Base-by-base conservation (phyloP, 2,888 invertebrate genomes). In the Philereme vetulata region DNA sequence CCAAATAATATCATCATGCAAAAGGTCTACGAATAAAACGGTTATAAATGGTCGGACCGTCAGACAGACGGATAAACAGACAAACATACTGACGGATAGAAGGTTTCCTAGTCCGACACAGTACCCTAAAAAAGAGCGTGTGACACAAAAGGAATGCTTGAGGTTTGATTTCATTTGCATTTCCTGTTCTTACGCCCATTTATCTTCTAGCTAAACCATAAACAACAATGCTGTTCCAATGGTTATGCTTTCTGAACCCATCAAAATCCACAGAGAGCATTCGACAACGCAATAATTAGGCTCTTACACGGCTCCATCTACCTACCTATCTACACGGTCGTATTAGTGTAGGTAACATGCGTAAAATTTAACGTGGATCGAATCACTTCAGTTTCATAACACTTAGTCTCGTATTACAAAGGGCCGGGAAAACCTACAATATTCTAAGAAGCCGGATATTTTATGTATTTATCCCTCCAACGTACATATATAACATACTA, bases 311-410 rank as follows among this genome's bases (percentile, higher is more conserved):
- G 21, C 21, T 2, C 21, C 21, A 21, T 21, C 21, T 21, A 21
- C 38, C 35, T 8, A 32, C 32, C 21, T 38, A 49, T 21, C 49
- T 10, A 11, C 45, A 21, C 45, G 44, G 21, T 10, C 38, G n/a
- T 45, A 38, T 50, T 56, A 38, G 33, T 51, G 51, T 40, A 46
- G 42, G 51, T 40, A 46, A 56, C 46, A 6, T 11, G 51, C 53
- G 53, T 59, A 35, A 53, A 49, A 55, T 56, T 60, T 60, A 48
- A 55, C 54, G 50, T 34, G 8, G 35, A 46, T 34, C 33, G 32
- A 55, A 51, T 43, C 55, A 51, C 51, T 42, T 4, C 3, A 4
- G 42, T 42, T 42, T 42, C n/a, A 4, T 42, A 10, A 42, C 42
- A n/a, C n/a, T n/a, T n/a, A 42, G 10, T n/a, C 5, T 10, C 4